Percentiles rank a stretch among this genome's conserved stretches.
phyloP scores from a whole-genome alignment of 2,113 vertebrate species.

The Falco punctatus region DNA sequence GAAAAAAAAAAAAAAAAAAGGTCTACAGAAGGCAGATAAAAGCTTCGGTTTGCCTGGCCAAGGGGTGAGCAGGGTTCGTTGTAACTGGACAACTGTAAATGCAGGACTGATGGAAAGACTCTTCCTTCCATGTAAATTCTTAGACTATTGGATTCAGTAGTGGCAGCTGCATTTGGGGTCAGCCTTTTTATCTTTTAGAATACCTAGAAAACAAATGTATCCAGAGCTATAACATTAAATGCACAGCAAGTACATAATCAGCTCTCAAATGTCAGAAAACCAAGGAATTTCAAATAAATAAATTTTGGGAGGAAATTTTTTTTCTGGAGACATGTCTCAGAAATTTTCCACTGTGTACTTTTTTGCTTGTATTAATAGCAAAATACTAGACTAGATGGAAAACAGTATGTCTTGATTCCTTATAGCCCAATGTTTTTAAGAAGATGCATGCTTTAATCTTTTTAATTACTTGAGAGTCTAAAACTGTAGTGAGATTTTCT shows the following conservation, averaged over 20 bases:
- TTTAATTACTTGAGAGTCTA: neutral
- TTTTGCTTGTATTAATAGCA: neutral
- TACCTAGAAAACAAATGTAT: neutral
- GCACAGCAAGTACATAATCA: neutral
- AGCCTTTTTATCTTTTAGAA: neutral
- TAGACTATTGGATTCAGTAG: neutral
- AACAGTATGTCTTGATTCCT: neutral
- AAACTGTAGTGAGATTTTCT: neutral
- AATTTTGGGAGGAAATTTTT: neutral
- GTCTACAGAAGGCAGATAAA: neutral
- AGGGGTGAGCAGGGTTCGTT: neutral
- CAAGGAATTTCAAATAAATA: neutral
- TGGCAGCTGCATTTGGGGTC: neutral
- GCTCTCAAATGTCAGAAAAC: neutral
- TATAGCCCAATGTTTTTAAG: neutral
- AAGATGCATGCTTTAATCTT: neutral
- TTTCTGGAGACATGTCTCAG: neutral
- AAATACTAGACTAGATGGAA: neutral
- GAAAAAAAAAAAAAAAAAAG: neutral
- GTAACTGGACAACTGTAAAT: neutral
- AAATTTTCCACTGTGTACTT: neutral
- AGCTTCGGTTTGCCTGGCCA: neutral
- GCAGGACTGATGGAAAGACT: neutral
- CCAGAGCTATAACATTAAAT: neutral
- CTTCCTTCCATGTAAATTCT: neutral